Evolutionary conservation across 2,888 invertebrate genomes (phyloP), one percentile per base, ranked within the genome.

Genomic region (Cantharis rufa): DNA sequence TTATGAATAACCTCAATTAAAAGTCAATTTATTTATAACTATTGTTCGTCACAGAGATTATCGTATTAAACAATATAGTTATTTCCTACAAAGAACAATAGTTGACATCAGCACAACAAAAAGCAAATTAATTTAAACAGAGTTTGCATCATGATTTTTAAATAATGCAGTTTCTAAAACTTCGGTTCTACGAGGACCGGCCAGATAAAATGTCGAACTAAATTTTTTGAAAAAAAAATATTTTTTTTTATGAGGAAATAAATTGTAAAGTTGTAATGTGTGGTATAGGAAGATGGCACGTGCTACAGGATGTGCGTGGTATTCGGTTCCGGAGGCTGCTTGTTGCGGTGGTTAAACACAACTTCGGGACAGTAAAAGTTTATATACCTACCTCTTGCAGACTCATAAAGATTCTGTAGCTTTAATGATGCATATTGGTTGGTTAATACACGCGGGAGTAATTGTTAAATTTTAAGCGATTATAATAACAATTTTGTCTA

Each of bases 271-370:
- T 66, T 66, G 64, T 66, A 21, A 66, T 72, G 62, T 72, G 71
- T 75, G 72, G 75, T 71, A 76, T 72, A 79, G 75, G 76, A 81
- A 78, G 80, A 79, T 77, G 84, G 87, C 87, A 87, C 88, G 88
- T 87, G 88, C 87, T 86, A 83, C 86, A 87, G 88, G 88, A 88
- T 87, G 86, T 88, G 87, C 87, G 87, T 87, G 87, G 87, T 85
- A 84, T 85, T 86, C 84, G 86, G 87, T 88, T 88, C 88, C 88
- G 87, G 87, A 85, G 85, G 84, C 82, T 87, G 87, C 83, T 82
- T 87, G 87, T 87, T 86, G 87, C 87, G 87, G 86, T 88, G 86
- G 85, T 85, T 88, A 86, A 85, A 86, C 88, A 87, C 87, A 86
- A 86, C 86, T 86, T 86, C 86, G 85, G 85, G 85, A 86, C 83